Evolutionary conservation across 2,888 invertebrate species (phyloP).

Genomic region (Rugalucina vietnamica): DNA sequence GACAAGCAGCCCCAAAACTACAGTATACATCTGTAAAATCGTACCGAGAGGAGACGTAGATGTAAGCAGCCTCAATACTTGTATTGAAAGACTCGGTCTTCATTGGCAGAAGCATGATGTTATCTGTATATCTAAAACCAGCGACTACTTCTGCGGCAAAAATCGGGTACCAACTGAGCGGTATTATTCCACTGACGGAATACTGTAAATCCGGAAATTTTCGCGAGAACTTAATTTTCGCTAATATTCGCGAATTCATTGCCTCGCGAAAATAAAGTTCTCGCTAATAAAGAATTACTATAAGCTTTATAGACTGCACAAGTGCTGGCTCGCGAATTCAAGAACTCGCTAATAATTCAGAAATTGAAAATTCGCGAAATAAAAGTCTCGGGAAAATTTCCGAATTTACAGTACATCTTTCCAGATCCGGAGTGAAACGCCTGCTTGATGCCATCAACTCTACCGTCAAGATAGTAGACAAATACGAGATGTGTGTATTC

Average conservation of each 20-base stretch:
- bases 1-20: background rate
- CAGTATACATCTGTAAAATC: background rate
- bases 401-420: no score
- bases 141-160: background rate
- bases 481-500: background rate
- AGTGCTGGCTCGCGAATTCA: no score
- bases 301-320: no score
- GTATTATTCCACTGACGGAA: background rate
- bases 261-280: no score
- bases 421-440: background rate
- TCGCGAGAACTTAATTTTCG: no score
- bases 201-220: no score
- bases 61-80: background rate
- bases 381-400: no score
- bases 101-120: constrained; percentile 3
- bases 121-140: background rate
- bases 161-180: background rate
- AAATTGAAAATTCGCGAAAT: no score
- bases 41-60: background rate
- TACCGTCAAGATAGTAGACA: background rate
- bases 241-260: no score
- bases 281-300: no score
- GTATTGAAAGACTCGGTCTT: background rate
- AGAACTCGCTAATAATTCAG: no score
- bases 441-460: background rate